Base-by-base conservation (phyloP, 1,140 invertebrate genomes). In the Aphaenogaster rudis region DNA sequence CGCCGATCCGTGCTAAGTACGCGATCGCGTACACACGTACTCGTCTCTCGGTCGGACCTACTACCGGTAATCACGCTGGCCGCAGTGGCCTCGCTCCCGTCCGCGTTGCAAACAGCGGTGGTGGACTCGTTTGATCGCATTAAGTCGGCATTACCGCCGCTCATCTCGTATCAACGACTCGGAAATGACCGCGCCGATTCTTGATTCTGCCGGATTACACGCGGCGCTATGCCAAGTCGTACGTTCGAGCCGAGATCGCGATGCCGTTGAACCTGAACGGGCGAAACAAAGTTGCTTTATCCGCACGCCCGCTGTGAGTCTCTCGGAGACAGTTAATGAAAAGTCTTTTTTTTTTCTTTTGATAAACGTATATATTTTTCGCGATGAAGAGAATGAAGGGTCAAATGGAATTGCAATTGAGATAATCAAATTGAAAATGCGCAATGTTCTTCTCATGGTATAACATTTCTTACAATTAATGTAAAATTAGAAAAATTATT, bases 141-240 rank as follows among this genome's bases (percentile, higher is more conserved):
- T 92, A 93, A 93, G 88, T 91, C 88, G 84, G 92, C 90, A 91
- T 93, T 90, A 90, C 80, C 86, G 59, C 77, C 66, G 72, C 82
- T 66, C 81, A 63, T 85, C 71, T 76, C 50, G 59, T 86, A 78
- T 78, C 82, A 66, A 66, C 82, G 61, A 86, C 85, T 71, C 42
- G 28, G 76, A 71, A 82, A 82, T n/a, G 77, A 80, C 28, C 15
- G 50, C 52, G 4, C 57, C 28, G 76, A 79, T 50, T 71, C 79
- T 45, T 72, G 39, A 45, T 59, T 71, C 66, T 57, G 66, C 15
- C 79, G 52, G 79, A 82, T 82, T 82, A 82, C 66, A 59, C 79
- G 66, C 67, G 52, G 39, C 72, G 72, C 72, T 76, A 76, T 11
- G 36, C 28, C 36, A 52, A 59, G n/a, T 33, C 33, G 17, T 28